These are phyloP conservation scores for Caenorhabditis sp. DNA, from an alignment of 2,888 invertebrate genomes.

Conservation along the genomic window DNA sequence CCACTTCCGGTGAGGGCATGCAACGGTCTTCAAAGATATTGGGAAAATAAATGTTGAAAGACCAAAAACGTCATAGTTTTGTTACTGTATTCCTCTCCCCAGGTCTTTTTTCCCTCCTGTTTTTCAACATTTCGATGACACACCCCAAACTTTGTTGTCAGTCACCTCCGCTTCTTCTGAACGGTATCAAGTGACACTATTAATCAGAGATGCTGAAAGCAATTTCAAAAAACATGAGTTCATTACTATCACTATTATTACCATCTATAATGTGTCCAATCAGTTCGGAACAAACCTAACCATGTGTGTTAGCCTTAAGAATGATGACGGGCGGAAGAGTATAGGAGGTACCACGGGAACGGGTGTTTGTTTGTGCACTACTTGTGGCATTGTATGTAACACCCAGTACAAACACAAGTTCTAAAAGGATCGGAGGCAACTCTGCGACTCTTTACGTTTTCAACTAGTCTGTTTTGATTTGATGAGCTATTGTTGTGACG, in stretches of 20 bases:
- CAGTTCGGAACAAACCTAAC: constrained; percentile 21
- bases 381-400: constrained; percentile 66
- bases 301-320: constrained; percentile 26
- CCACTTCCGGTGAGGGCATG: not conserved
- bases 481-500: constrained; percentile 10
- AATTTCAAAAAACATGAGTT: too few species aligned
- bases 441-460: constrained; percentile 33
- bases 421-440: constrained; percentile 44
- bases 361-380: constrained; percentile 62
- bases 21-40: constrained; percentile 7
- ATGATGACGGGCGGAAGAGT: constrained; percentile 17
- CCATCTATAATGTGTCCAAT: not conserved
- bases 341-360: constrained; percentile 7
- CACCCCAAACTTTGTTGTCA: constrained; percentile 32
- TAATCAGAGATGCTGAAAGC: not conserved
- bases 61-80: constrained; percentile 39
- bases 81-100: not conserved
- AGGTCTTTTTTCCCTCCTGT: not conserved
- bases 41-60: constrained; percentile 2
- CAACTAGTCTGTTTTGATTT: constrained; percentile 21
- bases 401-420: constrained; percentile 62
- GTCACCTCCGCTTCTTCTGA: not conserved
- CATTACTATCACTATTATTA: constrained; percentile 2
- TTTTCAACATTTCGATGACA: constrained; percentile 47
- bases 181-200: not conserved